phyloP scores from a whole-genome alignment of 2,797 vertebrate genomes.

The Pyrocephalus nanus region DNA sequence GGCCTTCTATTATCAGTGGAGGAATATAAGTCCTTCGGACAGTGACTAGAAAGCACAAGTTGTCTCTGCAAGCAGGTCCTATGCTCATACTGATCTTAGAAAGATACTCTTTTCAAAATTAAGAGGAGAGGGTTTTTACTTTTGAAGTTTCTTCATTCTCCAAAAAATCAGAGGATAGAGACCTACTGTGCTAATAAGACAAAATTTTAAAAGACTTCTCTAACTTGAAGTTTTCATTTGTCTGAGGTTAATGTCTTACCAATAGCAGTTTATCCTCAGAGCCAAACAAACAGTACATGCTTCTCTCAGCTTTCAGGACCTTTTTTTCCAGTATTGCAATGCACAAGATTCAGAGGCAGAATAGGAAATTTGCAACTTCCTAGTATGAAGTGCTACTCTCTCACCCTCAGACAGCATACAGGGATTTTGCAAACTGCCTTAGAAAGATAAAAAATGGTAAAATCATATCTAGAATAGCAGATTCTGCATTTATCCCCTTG shows the following conservation, averaged over 20 bases:
- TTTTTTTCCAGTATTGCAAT: not conserved
- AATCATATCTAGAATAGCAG: not conserved
- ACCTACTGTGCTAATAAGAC: not conserved
- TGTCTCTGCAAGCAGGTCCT: not conserved
- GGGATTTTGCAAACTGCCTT: not conserved
- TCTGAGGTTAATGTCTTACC: not conserved
- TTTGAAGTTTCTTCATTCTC: not conserved
- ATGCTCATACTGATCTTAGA: accelerated
- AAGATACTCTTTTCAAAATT: not conserved
- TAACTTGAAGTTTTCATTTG: not conserved
- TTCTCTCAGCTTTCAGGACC: not conserved
- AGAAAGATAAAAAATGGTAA: not conserved
- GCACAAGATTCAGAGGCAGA: not conserved
- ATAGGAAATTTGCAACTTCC: not conserved
- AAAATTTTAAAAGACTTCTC: not conserved
- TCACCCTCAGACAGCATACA: not conserved
- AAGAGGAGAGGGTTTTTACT: not conserved
- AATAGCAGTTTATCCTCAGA: not conserved
- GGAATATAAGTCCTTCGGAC: not conserved
- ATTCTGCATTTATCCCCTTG: not conserved
- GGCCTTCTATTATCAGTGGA: not conserved
- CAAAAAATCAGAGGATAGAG: not conserved
- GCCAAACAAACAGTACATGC: not conserved
- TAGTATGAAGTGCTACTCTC: not conserved
- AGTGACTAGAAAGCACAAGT: not conserved